phyloP scores from a whole-genome alignment of 1,140 invertebrate species.

The Bombus confusus region DNA sequence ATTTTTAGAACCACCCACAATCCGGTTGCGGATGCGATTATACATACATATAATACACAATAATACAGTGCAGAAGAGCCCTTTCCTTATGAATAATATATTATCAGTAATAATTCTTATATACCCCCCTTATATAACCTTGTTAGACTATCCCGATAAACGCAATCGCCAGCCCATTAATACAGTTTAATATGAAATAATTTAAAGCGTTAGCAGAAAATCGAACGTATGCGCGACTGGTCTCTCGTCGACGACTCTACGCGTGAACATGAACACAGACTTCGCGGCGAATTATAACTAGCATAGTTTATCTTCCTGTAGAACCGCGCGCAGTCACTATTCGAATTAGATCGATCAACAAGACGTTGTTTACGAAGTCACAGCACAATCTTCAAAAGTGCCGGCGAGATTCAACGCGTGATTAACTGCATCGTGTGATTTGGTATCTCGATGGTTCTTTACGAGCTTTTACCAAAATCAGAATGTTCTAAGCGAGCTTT shows the following conservation, averaged over 20 bases:
- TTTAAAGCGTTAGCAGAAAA: constrained; percentile 29
- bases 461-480: constrained; percentile 16
- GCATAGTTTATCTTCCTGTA: background rate
- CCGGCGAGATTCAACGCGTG: constrained; percentile 14
- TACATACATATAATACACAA: constrained; percentile 5
- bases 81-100: constrained; percentile 8
- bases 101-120: constrained; percentile 24
- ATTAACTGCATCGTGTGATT: constrained; percentile 31
- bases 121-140: background rate
- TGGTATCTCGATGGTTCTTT: constrained; percentile 21
- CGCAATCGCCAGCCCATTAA: constrained; percentile 21
- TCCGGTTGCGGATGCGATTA: constrained; percentile 34
- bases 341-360: background rate
- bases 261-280: constrained; percentile 15
- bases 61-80: constrained; percentile 25
- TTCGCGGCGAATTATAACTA: background rate
- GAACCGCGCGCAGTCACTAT: background rate
- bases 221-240: constrained; percentile 17
- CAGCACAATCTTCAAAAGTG: background rate
- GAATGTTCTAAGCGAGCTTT: constrained; percentile 75
- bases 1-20: constrained; percentile 1
- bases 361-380: background rate
- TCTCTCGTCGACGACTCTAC: constrained; percentile 14
- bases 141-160: background rate
- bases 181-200: constrained; percentile 21